Evolutionary conservation across 2,888 invertebrate genomes (phyloP), one percentile per base, ranked within the genome.

Genomic region (Camptogramma bilineatum): DNA sequence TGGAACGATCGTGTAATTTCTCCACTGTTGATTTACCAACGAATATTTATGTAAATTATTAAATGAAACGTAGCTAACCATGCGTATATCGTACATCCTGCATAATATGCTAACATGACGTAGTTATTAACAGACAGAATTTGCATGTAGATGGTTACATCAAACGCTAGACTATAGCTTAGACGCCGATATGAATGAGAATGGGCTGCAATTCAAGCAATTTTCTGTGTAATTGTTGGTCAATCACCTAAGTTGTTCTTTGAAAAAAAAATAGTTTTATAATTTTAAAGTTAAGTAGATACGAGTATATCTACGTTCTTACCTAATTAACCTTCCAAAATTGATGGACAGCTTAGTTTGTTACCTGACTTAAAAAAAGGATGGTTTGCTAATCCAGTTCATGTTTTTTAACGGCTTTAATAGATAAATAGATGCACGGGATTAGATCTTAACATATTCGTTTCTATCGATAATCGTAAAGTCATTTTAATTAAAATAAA

Each of bases 81-180:
- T 66, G 69, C 66, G 67, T 68, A 53, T 72, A 70, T 67, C 61
- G 64, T 66, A 62, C 63, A 66, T 67, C 61, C 64, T 70, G 55
- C 64, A 66, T 63, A 62, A 52, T 62, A 66, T 68, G 66, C 62
- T 65, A 68, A 69, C 68, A 68, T 68, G 74, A 71, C 73, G 68
- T 64, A 55, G 70, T 71, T 73, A 77, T 76, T 77, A 76, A 75
- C 64, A 66, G 57, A 68, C 61, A 70, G 57, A 68, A 74, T 78
- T 78, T 77, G 72, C 76, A 77, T 79, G 71, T 71, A 74, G 68
- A 79, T 76, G 70, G 70, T 67, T 59, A 73, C 69, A 72, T 73
- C 70, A 71, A 62, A 73, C 69, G 69, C 69, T 50, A n/a, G n/a
- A n/a, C n/a, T n/a, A n/a, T 69, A 68, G 66, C 70, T 56, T 64